Base-by-base conservation (phyloP, 2,888 invertebrate species). In the Clanis bilineata region DNA sequence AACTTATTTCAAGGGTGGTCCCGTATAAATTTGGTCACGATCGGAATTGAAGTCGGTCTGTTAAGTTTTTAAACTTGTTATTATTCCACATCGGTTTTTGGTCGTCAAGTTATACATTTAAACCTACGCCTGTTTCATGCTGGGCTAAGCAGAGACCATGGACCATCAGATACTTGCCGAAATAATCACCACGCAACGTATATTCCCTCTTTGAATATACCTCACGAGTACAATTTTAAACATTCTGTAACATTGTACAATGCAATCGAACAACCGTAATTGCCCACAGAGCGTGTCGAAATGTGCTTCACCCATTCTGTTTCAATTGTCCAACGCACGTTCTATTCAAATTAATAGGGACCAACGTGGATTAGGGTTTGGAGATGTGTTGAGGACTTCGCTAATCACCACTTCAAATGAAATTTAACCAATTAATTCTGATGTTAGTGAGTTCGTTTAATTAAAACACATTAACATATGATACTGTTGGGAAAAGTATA, bases 271-370 rank as follows among this genome's bases (percentile, higher is more conserved):
- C 69, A 69, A 72, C 77, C 79, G 76, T 84, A 85, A 88, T 89
- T 88, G 85, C 82, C 83, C 82, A 65, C 83, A 79, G 80, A 85
- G 83, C 82, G 82, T 83, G 83, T 85, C 82, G 81, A 84, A 79
- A 72, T 79, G 77, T 77, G 77, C 78, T 80, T 79, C 71, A 80
- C 75, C 77, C 72, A 87, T 88, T 90, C 67, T 62, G 61, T 63
- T 65, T 60, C 65, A 81, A 84, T 86, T 85, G 85, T 86, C 80
- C 79, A 63, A 70, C 70, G 73, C 83, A 80, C 84, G 84, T 84
- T 80, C 85, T 77, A 83, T 82, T 65, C 63, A 79, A 81, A 82
- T 85, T 85, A 86, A 86, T 84, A 80, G 83, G 78, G 77, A 80
- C 47, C 54, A 41, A 70, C 70, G 67, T 66, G 73, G 77, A 78